A percentile compares a stretch with the other conserved stretches of the same genome.
phyloP scores from a whole-genome alignment of 2,888 invertebrate genomes.

The Entomobrya proxima region DNA sequence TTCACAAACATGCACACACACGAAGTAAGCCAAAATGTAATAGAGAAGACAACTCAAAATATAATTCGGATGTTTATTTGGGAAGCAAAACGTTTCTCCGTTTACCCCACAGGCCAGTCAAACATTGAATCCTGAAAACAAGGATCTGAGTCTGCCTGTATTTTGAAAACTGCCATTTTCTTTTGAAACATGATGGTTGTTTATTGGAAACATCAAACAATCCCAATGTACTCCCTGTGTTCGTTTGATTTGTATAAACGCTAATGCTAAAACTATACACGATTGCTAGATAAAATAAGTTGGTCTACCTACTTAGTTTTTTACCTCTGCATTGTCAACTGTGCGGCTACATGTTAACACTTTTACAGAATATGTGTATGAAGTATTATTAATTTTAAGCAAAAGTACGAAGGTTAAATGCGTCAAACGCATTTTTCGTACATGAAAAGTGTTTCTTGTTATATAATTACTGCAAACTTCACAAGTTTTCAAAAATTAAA shows the following conservation, averaged over 20 bases:
- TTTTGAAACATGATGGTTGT: background rate
- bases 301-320: constrained; percentile 5
- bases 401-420: background rate
- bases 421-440: background rate
- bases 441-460: background rate
- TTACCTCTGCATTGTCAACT: constrained; percentile 5
- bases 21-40: background rate
- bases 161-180: background rate
- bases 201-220: background rate
- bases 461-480: background rate
- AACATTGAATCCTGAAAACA: background rate
- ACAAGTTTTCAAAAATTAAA: background rate
- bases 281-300: background rate
- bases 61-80: background rate
- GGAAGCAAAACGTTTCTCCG: too few relatives aligned
- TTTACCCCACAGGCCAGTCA: too few relatives aligned
- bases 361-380: background rate
- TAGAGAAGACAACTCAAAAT: background rate
- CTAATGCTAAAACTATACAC: background rate
- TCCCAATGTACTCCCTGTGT: constrained; percentile 4
- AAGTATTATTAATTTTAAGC: background rate
- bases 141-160: background rate
- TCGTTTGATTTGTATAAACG: constrained; percentile 2
- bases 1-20: background rate
- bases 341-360: background rate